These are phyloP conservation scores for Cyphomyrus plagiostoma DNA, from an alignment of 2,113 vertebrate species.

Conservation along the genomic window DNA sequence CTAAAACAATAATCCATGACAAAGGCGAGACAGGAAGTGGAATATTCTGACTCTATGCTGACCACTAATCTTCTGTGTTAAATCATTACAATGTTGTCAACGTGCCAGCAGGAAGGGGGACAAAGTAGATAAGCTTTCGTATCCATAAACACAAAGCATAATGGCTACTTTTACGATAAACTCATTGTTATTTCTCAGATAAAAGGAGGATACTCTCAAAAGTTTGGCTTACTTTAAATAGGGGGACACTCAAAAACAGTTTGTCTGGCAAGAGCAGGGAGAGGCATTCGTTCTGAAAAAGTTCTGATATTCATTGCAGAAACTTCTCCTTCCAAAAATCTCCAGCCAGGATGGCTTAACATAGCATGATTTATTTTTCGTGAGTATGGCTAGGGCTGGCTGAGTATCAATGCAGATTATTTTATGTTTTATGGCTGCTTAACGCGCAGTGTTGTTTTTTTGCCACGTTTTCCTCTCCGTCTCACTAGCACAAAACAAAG, in stretches of 20 bases:
- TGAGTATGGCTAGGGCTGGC: neutral
- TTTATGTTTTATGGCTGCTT: neutral
- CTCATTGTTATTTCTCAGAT: neutral
- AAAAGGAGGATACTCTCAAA: neutral
- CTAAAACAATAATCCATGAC: neutral
- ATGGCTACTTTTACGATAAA: neutral
- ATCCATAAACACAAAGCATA: neutral
- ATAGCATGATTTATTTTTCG: neutral
- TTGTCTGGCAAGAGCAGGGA: neutral
- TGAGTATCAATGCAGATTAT: neutral
- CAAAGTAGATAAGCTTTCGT: neutral
- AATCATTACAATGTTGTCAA: neutral
- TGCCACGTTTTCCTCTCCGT: neutral
- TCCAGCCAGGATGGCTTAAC: neutral
- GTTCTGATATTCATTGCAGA: neutral
- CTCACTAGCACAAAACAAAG: neutral
- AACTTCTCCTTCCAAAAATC: neutral
- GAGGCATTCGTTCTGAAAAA: neutral
- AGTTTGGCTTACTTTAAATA: neutral
- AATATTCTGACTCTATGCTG: neutral
- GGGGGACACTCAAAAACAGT: neutral
- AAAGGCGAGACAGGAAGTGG: neutral
- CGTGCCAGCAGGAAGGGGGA: neutral
- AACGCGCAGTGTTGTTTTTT: neutral
- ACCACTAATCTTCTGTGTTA: neutral